Percentiles rank a stretch among this genome's conserved stretches.
phyloP scores from a whole-genome alignment of 2,888 invertebrate species.

The Dryococelus australis region DNA sequence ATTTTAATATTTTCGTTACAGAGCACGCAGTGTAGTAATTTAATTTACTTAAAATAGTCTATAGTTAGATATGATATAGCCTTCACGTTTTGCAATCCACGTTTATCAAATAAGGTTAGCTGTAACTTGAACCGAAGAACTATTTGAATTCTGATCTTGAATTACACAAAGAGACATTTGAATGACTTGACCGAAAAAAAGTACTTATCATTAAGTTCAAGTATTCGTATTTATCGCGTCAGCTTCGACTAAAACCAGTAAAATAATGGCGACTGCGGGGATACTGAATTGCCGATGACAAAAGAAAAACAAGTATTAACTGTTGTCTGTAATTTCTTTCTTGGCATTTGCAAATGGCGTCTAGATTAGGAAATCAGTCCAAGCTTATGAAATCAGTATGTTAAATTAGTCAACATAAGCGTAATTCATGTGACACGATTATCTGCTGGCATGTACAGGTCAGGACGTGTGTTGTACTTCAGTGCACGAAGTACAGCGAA shows the following conservation, averaged over 20 bases:
- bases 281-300: neutral
- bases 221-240: too few species aligned
- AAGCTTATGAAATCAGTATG: neutral
- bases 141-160: neutral
- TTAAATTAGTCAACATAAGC: neutral
- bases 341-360: neutral
- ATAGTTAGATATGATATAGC: too few species aligned
- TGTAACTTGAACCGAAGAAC: neutral
- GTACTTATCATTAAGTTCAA: too few species aligned
- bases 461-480: neutral
- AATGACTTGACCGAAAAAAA: neutral
- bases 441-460: neutral
- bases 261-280: neutral
- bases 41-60: too few species aligned
- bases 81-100: too few species aligned
- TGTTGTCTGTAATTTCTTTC: neutral
- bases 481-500: too few species aligned
- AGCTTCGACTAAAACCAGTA: neutral
- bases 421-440: neutral
- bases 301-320: neutral
- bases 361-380: constrained; percentile 5
- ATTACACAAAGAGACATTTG: neutral
- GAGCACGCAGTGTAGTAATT: too few species aligned
- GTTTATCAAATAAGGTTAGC: neutral
- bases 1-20: too few species aligned